Conservation (phyloP, 1,140 invertebrate genomes). For the Meloidogyne exigua region DNA sequence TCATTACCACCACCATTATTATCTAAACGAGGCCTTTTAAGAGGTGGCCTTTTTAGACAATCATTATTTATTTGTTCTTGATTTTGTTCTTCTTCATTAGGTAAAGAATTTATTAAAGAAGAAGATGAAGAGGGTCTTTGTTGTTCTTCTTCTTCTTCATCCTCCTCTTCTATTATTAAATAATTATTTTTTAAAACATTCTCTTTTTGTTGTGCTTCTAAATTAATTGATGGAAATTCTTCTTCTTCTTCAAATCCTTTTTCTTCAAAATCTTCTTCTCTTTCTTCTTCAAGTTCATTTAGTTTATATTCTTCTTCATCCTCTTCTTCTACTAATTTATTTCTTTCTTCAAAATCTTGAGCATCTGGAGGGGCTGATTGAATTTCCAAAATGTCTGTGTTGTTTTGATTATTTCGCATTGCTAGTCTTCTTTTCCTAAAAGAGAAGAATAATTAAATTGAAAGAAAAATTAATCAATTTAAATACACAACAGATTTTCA, state of each 20-base stretch:
- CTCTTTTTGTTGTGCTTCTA: neutral
- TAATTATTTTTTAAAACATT: neutral
- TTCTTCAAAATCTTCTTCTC: neutral
- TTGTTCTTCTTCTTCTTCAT: neutral
- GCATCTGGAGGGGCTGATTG: conserved; percentile 7
- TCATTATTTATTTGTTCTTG: neutral
- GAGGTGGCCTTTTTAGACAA: neutral
- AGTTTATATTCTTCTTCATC: conserved; percentile 8
- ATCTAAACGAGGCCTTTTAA: neutral
- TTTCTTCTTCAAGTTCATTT: neutral
- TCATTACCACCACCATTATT: neutral
- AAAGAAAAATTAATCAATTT: neutral
- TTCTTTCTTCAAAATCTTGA: neutral
- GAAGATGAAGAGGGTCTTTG: neutral
- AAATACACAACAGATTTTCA: no score
- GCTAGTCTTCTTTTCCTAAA: conserved; percentile 3
- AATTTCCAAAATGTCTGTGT: neutral
- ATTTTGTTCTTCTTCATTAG: neutral
- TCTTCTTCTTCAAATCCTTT: neutral
- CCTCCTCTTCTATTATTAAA: neutral
- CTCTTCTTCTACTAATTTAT: conserved; percentile 11
- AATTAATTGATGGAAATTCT: neutral
- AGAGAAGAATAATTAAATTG: neutral
- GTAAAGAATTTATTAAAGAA: neutral
- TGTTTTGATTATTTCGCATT: neutral